Evolutionary conservation across 2,113 vertebrate genomes (phyloP), one percentile per base, ranked within the genome.

Genomic region (Notiomystis cincta): DNA sequence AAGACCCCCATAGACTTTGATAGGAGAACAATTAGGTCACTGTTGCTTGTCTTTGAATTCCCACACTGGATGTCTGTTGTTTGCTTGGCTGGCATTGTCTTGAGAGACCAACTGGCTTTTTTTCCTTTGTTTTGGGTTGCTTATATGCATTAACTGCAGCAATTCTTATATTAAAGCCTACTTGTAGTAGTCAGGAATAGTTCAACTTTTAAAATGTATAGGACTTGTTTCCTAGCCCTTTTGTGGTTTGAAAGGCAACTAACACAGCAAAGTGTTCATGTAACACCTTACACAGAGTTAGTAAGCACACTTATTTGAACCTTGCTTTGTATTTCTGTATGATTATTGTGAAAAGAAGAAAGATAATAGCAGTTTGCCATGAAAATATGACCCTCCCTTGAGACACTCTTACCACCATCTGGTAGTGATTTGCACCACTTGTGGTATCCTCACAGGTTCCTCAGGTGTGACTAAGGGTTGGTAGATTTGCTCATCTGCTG

Each of bases 1-100:
- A 60, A 93, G 66, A 13, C 22, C 64, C 35, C 80, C 27, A 15
- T 5, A 76, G 87, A 65, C 31, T 82, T 81, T 82, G 51, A 61
- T 45, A 65, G 73, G 37, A 75, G 44, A 82, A 89, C 80, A 84
- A 61, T 92, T 89, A 84, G 57, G 73, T 89, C 65, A 45, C 53
- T 91, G 37, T 60, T 84, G 56, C 44, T 92, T 93, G 76, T 87
- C 91, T 96, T 86, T 84, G 89, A 93, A 87, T 92, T 89, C 35
- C 64, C 45, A 62, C 33, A 42, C 79, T 66, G 35, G 27, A 57
- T 69, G 23, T 72, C 57, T 88, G 6, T 76, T 72, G 48, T 89
- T 77, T 82, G 23, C 58, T 86, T 86, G 54, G 35, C 64, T 92
- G 66, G 42, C 38, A 48, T 62, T 92, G 47, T 66, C 86, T 89